phyloP scores from a whole-genome alignment of 1,140 invertebrate species.

The Leptinotarsa texana region DNA sequence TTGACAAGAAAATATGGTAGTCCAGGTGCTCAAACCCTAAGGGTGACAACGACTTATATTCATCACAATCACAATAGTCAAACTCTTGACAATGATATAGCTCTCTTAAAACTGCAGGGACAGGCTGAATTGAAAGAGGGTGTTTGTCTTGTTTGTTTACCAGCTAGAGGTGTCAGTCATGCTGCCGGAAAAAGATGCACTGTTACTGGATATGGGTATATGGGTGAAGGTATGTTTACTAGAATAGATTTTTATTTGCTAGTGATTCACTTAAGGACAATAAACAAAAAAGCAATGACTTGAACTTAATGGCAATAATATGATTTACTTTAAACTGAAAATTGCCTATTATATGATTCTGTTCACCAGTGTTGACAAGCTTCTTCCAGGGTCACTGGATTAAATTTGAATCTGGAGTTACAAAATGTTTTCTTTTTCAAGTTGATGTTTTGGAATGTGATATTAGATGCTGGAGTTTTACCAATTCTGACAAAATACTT shows the following conservation, averaged over 20 bases:
- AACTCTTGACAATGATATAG: conserved; percentile 70
- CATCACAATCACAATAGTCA: conserved; percentile 96
- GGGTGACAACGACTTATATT: conserved; percentile 91
- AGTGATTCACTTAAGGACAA: too few relatives aligned
- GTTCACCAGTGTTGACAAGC: too few relatives aligned
- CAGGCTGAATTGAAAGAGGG: conserved; percentile 87
- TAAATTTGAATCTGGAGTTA: background rate
- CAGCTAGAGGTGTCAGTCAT: conserved; percentile 82
- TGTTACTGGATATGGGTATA: conserved; percentile 92
- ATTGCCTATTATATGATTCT: too few relatives aligned
- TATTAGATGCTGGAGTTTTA: background rate
- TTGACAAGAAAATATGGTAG: conserved; percentile 84
- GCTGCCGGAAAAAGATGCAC: conserved; percentile 86
- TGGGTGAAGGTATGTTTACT: conserved; percentile 79
- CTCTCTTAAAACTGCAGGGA: conserved; percentile 86
- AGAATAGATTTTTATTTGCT: background rate
- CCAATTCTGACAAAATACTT: background rate
- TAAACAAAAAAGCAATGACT: too few relatives aligned
- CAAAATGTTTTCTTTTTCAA: background rate
- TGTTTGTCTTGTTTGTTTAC: conserved; percentile 82
- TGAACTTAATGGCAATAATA: too few relatives aligned
- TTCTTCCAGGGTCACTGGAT: background rate
- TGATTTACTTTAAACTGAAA: too few relatives aligned
- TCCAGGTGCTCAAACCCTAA: conserved; percentile 83
- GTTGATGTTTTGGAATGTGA: background rate